Evolutionary conservation across 2,888 invertebrate genomes (phyloP), one percentile per base, ranked within the genome.

Genomic region (Coenonympha arcania): DNA sequence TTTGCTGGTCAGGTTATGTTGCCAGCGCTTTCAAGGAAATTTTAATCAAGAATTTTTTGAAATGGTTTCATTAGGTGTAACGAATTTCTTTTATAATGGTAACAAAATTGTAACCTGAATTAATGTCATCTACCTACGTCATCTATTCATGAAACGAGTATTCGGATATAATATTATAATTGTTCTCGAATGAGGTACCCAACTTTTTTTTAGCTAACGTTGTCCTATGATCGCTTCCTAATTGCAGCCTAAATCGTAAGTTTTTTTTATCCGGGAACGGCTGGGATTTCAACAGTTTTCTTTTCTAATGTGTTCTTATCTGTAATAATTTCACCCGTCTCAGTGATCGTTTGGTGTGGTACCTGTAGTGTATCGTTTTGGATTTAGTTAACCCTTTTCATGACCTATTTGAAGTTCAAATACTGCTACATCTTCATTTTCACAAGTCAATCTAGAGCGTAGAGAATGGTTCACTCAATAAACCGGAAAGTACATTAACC

Each of bases 21-120:
- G 58, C 55, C 57, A 60, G 60, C 51, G 34, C 55, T 47, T 62
- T 62, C 59, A 45, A 42, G 49, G 60, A 63, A 58, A 52, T 51
- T 46, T 51, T 59, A 57, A 53, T 52, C 64, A 69, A 60, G 58
- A 57, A 61, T 51, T 57, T 59, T 70, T 71, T 33, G 6, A 16
- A 33, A 8, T 5, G 9, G 28, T 6, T 6, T 6, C 8, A 26
- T 13, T 33, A 33, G 3, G 2, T 13, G 15, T 9, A 16, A 16
- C 8, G 31, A 16, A 4, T 16, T 15, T 31, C 15, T 13, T 11
- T 31, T 2, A 31, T 2, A 24, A 24, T 8, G 9, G 6, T 9
- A 1, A 6, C 8, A 24, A 24, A 4, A 24, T 24, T 24, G n/a
- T n/a, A n/a, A n/a, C n/a, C n/a, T n/a, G n/a, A n/a, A n/a, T n/a